Evolutionary conservation across 2,113 vertebrate genomes (phyloP).

Genomic region (Tetraodon nigroviridis): DNA sequence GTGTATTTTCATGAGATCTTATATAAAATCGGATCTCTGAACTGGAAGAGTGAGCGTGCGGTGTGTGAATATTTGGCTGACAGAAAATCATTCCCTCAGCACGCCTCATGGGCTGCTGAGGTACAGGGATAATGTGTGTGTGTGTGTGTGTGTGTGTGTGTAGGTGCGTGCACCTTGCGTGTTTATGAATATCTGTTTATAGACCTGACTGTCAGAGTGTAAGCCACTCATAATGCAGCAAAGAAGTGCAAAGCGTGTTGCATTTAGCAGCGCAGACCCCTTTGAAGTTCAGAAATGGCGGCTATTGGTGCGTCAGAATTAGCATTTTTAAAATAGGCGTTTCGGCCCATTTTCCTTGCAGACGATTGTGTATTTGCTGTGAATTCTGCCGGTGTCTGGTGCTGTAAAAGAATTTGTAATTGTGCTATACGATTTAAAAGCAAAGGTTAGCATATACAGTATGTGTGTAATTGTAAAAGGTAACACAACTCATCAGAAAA

Average conservation of each 20-base stretch:
- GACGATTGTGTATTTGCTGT: conserved; percentile 19
- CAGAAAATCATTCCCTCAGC: conserved; percentile 35
- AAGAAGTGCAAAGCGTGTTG: neutral
- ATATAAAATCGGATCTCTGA: conserved; percentile 29
- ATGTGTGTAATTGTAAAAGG: too few species aligned
- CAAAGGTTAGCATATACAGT: conserved; percentile 16
- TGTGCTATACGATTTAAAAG: conserved; percentile 23
- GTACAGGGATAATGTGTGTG: conserved; percentile 13
- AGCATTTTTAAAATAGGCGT: conserved; percentile 8
- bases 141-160: conserved; percentile 15
- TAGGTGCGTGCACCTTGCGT: neutral
- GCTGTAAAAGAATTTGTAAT: conserved; percentile 9
- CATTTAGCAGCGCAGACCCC: conserved; percentile 7
- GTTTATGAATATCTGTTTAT: conserved; percentile 9
- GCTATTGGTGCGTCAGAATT: conserved; percentile 7
- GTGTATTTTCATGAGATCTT: conserved; percentile 10
- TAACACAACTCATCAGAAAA: too few species aligned
- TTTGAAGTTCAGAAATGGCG: conserved; percentile 4
- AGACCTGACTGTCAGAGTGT: conserved; percentile 14
- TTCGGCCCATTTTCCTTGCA: conserved; percentile 2
- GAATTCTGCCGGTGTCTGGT: conserved; percentile 12
- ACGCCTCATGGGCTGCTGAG: conserved; percentile 19
- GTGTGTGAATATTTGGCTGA: conserved; percentile 29
- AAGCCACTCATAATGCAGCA: conserved; percentile 16
- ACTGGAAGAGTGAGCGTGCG: conserved; percentile 29